Conservation (phyloP, 2,888 invertebrate species). For the Diachrysia chrysitis region DNA sequence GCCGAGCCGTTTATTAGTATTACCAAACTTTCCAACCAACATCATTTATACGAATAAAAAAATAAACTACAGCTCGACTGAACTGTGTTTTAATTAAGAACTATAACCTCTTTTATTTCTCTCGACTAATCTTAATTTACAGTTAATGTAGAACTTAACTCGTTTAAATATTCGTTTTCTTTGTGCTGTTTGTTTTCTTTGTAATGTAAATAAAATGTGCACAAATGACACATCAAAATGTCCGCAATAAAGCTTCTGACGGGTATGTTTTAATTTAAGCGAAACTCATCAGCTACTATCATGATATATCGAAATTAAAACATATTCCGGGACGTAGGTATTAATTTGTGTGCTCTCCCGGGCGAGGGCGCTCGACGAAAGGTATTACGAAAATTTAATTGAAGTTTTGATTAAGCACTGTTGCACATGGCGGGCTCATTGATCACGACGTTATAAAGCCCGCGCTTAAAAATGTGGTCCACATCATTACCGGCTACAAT, state of each 20-base stretch:
- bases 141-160: conserved; percentile 40
- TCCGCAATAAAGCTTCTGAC: conserved; percentile 26
- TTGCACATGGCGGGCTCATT: conserved; percentile 72
- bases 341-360: conserved; percentile 78
- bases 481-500: conserved; percentile 33
- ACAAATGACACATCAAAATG: conserved; percentile 22
- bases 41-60: conserved; percentile 79
- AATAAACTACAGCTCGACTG: conserved; percentile 62
- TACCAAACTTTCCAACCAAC: conserved; percentile 74
- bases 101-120: conserved; percentile 58
- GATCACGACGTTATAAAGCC: conserved; percentile 52
- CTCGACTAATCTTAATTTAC: conserved; percentile 49
- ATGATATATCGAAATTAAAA: conserved; percentile 75
- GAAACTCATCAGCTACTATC: conserved; percentile 62
- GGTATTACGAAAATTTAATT: conserved; percentile 86
- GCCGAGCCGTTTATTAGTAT: conserved; percentile 77
- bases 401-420: conserved; percentile 86
- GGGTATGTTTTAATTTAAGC: conserved; percentile 58
- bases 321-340: conserved; percentile 74
- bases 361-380: conserved; percentile 76
- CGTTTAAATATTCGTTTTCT: conserved; percentile 23
- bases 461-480: conserved; percentile 56
- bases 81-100: conserved; percentile 66
- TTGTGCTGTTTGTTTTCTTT: conserved; percentile 25
- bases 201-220: conserved; percentile 14